A percentile compares a stretch with the other conserved stretches of the same genome.
phyloP scores from a whole-genome alignment of 2,888 invertebrate genomes.

The Agrotis ipsilon region DNA sequence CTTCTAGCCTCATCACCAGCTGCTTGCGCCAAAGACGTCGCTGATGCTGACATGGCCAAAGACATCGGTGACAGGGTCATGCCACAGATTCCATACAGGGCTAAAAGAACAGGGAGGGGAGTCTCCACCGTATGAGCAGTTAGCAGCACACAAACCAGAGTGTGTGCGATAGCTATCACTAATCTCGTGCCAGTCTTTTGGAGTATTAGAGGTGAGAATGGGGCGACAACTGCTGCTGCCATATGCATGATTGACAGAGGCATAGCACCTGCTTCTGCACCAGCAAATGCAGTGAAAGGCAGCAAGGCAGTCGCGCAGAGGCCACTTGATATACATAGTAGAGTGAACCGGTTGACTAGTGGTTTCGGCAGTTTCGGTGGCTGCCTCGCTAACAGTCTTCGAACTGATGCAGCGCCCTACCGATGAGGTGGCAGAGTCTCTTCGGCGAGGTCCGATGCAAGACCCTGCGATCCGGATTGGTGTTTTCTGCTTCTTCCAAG shows the following conservation, averaged over 20 bases:
- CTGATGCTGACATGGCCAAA: slow-evolving; percentile 90
- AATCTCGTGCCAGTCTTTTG: slow-evolving; percentile 84
- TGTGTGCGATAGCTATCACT: slow-evolving; percentile 88
- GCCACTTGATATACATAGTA: slow-evolving; percentile 91
- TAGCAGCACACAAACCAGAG: slow-evolving; percentile 91
- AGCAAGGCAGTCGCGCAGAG: slow-evolving; percentile 92
- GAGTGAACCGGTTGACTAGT: slow-evolving; percentile 86
- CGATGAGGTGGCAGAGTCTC: slow-evolving; percentile 94
- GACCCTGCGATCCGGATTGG: slow-evolving; percentile 71
- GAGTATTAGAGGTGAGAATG: slow-evolving; percentile 85
- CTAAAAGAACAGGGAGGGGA: slow-evolving; percentile 80
- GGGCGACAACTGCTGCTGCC: slow-evolving; percentile 91
- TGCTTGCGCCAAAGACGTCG: slow-evolving; percentile 91
- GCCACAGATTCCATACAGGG: slow-evolving; percentile 89
- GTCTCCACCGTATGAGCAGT: slow-evolving; percentile 90
- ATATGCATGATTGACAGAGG: slow-evolving; percentile 92
- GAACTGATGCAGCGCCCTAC: slow-evolving; percentile 95
- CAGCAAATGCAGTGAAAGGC: slow-evolving; percentile 90
- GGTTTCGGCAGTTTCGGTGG: slow-evolving; percentile 88
- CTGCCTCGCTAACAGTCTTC: slow-evolving; percentile 92
- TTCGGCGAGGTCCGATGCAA: slow-evolving; percentile 83
- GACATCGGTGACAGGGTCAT: slow-evolving; percentile 91
- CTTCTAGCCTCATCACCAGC: slow-evolving; percentile 85
- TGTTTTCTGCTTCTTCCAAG: slow-evolving; percentile 84
- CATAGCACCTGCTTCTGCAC: slow-evolving; percentile 91